phyloP scores from a whole-genome alignment of 1,140 invertebrate genomes.

The Megalonaias nervosa region DNA sequence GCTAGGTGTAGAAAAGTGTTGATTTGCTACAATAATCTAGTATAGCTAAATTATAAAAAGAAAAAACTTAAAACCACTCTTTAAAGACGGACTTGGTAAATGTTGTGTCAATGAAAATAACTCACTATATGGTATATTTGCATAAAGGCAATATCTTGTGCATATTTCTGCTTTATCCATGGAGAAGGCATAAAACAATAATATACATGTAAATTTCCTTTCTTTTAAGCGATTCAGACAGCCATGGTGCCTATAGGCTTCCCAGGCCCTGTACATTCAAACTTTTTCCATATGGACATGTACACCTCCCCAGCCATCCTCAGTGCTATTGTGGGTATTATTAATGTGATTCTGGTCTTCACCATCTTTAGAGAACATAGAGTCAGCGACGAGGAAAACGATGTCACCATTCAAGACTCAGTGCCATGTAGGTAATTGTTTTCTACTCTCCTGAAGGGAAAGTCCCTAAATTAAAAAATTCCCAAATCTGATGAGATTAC shows the following conservation, averaged over 20 bases:
- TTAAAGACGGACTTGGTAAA: no score
- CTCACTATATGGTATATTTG: no score
- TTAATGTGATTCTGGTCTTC: slow-evolving; percentile 84
- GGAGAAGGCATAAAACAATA: not conserved
- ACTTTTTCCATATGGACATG: slow-evolving; percentile 83
- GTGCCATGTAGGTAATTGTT: not conserved
- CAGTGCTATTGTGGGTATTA: slow-evolving; percentile 82
- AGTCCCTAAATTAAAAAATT: no score
- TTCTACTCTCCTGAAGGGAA: no score
- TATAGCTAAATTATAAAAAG: no score
- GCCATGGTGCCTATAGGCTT: slow-evolving; percentile 61
- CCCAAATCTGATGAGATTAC: no score
- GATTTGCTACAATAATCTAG: no score
- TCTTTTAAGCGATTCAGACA: slow-evolving; percentile 67
- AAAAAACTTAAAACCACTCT: no score
- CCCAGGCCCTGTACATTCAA: slow-evolving; percentile 59
- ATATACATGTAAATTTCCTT: not conserved
- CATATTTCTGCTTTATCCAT: no score
- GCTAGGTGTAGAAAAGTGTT: no score
- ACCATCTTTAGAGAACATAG: slow-evolving; percentile 75
- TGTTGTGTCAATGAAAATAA: no score
- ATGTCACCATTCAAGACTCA: slow-evolving; percentile 30
- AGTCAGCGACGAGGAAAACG: slow-evolving; percentile 75
- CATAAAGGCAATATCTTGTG: no score
- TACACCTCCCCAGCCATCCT: slow-evolving; percentile 91